phyloP scores from a whole-genome alignment of 2,888 invertebrate genomes.

The Trichogramma dendrolimi region DNA sequence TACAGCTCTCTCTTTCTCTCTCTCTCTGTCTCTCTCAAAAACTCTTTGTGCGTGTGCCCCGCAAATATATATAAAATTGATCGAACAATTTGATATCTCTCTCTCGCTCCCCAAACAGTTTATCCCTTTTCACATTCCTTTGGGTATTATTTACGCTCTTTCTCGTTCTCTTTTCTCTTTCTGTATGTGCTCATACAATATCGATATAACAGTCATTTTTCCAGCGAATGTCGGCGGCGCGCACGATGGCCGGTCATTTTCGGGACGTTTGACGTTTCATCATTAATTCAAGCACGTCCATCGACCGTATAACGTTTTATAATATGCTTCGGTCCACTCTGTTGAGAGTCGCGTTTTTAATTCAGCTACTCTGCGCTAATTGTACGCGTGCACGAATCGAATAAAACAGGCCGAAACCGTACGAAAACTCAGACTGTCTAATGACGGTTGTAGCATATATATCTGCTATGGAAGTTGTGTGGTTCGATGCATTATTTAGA shows the following conservation, averaged over 20 bases:
- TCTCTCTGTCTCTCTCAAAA: slow-evolving; percentile 16
- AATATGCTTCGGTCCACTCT: too few relatives aligned
- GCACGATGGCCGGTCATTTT: neutral
- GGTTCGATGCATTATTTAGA: too few relatives aligned
- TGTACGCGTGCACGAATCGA: too few relatives aligned
- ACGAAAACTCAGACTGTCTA: too few relatives aligned
- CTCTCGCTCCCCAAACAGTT: neutral
- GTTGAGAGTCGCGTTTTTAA: too few relatives aligned
- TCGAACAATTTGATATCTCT: slow-evolving; percentile 29
- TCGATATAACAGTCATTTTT: slow-evolving; percentile 11
- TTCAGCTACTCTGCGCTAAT: too few relatives aligned
- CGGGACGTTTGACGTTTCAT: too few relatives aligned
- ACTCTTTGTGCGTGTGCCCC: slow-evolving; percentile 25
- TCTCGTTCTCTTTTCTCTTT: neutral
- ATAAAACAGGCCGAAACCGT: too few relatives aligned
- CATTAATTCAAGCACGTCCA: too few relatives aligned
- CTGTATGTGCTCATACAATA: neutral
- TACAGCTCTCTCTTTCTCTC: slow-evolving; percentile 35
- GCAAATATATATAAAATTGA: slow-evolving; percentile 3
- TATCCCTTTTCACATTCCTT: slow-evolving; percentile 8
- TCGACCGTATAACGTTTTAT: too few relatives aligned
- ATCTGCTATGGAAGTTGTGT: too few relatives aligned
- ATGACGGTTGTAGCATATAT: too few relatives aligned
- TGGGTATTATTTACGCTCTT: slow-evolving; percentile 11
- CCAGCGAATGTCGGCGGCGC: slow-evolving; percentile 3